Conservation (phyloP, 1,140 invertebrate genomes). For the Physella acuta region DNA sequence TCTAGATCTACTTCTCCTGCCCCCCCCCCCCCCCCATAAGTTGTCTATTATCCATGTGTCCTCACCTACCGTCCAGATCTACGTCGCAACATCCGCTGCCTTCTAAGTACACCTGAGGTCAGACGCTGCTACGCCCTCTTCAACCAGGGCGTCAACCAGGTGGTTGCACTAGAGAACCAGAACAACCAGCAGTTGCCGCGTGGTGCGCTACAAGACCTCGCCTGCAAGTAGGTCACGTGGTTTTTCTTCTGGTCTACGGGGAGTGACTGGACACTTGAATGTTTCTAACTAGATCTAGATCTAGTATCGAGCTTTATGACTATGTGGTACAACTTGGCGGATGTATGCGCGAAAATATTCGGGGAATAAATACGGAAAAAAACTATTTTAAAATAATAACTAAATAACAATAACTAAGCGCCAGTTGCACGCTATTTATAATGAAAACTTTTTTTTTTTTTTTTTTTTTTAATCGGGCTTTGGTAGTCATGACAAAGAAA, state of each 20-base stretch:
- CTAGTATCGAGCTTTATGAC: not conserved
- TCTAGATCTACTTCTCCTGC: too few relatives aligned
- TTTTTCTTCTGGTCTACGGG: not conserved
- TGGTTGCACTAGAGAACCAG: constrained; percentile 24
- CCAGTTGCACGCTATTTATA: too few relatives aligned
- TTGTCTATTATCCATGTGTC: too few relatives aligned
- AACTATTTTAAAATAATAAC: too few relatives aligned
- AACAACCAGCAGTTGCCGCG: constrained; percentile 22
- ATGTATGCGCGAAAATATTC: too few relatives aligned
- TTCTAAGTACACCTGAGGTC: constrained; percentile 33
- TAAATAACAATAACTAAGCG: too few relatives aligned
- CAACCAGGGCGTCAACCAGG: constrained; percentile 31
- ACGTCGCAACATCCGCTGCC: constrained; percentile 30
- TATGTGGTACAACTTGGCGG: not conserved
- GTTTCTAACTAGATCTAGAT: not conserved
- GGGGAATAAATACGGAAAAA: too few relatives aligned
- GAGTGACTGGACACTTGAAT: not conserved
- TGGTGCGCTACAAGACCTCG: constrained; percentile 20
- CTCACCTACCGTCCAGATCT: too few relatives aligned
- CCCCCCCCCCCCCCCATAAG: too few relatives aligned
- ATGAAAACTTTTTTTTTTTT: too few relatives aligned
- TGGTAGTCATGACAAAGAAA: too few relatives aligned
- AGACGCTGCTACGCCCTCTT: constrained; percentile 33
- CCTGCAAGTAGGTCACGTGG: constrained; percentile 34
- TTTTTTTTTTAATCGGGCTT: too few relatives aligned